A percentile compares a stretch with the other conserved stretches of the same genome.
Evolutionary conservation across 2,888 invertebrate genomes (phyloP).

Genomic region (Cryptus viduatorius): DNA sequence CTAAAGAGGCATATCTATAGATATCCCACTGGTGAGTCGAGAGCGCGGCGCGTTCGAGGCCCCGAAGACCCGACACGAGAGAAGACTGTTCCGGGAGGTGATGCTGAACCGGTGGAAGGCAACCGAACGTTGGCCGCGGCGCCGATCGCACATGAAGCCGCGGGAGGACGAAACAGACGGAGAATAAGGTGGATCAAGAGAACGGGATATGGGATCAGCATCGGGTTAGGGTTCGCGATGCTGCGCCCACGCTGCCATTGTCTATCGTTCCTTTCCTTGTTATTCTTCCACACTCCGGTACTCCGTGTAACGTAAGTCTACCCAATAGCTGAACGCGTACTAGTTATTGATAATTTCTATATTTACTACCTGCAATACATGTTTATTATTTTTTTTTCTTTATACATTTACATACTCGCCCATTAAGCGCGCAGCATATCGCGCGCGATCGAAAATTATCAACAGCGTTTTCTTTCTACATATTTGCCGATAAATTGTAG

Average conservation of each 20-base stretch:
- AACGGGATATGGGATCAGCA: constrained; percentile 83
- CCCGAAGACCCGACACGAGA: constrained; percentile 40
- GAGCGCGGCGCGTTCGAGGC: constrained; percentile 33
- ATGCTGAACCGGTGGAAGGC: constrained; percentile 53
- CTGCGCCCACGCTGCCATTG: constrained; percentile 83
- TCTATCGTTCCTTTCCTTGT: constrained; percentile 71
- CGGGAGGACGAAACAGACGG: constrained; percentile 54
- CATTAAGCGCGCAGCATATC: background rate
- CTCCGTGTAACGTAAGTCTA: constrained; percentile 33
- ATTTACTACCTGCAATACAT: constrained; percentile 12
- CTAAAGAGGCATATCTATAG: constrained; percentile 56
- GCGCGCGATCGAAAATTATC: background rate
- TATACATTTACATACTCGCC: background rate
- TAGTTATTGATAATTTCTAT: constrained; percentile 12
- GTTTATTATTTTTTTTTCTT: background rate
- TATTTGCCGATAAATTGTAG: background rate
- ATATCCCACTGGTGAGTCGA: constrained; percentile 30
- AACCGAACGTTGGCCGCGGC: constrained; percentile 26
- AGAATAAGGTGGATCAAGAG: constrained; percentile 68
- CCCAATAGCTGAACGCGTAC: constrained; percentile 17
- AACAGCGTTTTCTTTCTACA: background rate
- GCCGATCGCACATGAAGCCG: constrained; percentile 43
- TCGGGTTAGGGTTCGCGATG: constrained; percentile 82
- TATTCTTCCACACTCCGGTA: constrained; percentile 45
- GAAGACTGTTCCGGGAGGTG: constrained; percentile 70